These are phyloP conservation scores for Digitonthophagus gazella DNA, from an alignment of 2,888 invertebrate genomes.

Conservation along the genomic window DNA sequence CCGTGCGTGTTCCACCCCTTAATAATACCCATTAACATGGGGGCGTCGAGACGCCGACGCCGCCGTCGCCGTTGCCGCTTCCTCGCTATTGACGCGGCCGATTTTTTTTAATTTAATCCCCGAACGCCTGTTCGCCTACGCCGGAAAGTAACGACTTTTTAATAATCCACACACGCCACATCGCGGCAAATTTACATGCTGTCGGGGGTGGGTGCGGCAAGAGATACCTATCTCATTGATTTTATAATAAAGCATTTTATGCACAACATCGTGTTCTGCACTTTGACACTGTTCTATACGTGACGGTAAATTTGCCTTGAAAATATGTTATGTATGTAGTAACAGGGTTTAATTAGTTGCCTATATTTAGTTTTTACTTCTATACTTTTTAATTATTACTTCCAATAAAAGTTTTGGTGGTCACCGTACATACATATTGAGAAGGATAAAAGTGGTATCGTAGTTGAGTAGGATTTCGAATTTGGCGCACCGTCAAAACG, in stretches of 20 bases:
- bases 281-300: background rate
- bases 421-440: no score
- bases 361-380: no score
- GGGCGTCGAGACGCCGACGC: background rate
- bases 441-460: no score
- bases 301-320: background rate
- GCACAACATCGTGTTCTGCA: background rate
- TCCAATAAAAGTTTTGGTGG: no score
- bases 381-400: no score
- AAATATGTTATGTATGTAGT: background rate
- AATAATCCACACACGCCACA: constrained; percentile 1
- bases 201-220: background rate
- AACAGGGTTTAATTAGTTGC: background rate
- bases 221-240: constrained; percentile 10
- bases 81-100: background rate
- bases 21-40: constrained; percentile 24
- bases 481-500: background rate
- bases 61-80: background rate
- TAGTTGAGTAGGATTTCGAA: no score
- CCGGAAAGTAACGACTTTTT: constrained; percentile 10
- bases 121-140: constrained; percentile 3
- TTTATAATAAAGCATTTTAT: constrained; percentile 15
- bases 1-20: constrained; percentile 24
- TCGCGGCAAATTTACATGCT: constrained; percentile 9
- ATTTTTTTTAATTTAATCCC: constrained; percentile 15